Conservation (phyloP, 2,888 invertebrate genomes). For the Tiphia femorata region DNA sequence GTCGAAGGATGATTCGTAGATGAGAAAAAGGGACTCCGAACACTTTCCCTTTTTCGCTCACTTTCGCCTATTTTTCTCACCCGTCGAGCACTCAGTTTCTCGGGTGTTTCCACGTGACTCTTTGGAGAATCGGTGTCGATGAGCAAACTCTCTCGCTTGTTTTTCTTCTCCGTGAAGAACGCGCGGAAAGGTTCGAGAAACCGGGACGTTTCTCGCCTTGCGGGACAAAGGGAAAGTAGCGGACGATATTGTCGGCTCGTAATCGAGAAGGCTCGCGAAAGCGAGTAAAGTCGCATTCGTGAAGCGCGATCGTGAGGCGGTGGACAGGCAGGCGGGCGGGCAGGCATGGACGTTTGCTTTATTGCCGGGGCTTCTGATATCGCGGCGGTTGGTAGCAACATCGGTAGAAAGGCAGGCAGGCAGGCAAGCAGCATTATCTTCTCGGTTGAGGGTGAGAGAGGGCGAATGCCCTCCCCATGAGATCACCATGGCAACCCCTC, state of each 20-base stretch:
- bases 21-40: neutral
- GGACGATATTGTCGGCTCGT: slow-evolving; percentile 57
- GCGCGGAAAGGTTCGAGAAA: too few species aligned
- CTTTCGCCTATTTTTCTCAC: too few species aligned
- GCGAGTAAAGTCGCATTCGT: slow-evolving; percentile 43
- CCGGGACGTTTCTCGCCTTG: too few species aligned
- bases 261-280: slow-evolving; percentile 45
- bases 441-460: slow-evolving; percentile 60
- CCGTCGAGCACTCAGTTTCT: too few species aligned
- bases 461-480: slow-evolving; percentile 62
- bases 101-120: too few species aligned
- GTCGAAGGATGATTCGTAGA: neutral
- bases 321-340: too few species aligned
- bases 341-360: slow-evolving; percentile 57
- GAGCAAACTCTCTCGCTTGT: too few species aligned
- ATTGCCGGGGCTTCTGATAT: slow-evolving; percentile 63
- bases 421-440: slow-evolving; percentile 64
- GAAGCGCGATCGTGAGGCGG: too few species aligned
- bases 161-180: too few species aligned
- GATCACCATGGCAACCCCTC: slow-evolving; percentile 68
- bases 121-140: too few species aligned
- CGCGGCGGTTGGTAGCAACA: slow-evolving; percentile 53
- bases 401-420: slow-evolving; percentile 45
- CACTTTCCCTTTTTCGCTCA: too few species aligned
- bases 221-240: too few species aligned